Base-by-base conservation (phyloP, 37 sponge, comb jelly and placozoan genomes). In the Diacarnus erythraeanus region DNA sequence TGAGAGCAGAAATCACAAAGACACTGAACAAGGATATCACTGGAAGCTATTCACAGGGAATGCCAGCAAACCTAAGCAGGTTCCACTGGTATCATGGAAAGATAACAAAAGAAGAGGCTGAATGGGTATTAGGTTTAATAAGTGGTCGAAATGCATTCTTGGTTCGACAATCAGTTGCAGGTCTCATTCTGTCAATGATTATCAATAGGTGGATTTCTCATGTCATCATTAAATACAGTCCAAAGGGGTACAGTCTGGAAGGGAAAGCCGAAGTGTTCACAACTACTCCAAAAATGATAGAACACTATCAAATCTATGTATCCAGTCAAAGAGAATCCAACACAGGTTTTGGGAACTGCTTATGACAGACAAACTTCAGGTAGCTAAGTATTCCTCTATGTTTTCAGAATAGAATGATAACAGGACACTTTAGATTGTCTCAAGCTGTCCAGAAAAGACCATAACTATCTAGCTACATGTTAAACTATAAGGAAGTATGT, bases 401-500 rank as follows among this genome's bases (percentile, higher is more conserved):
- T n/a, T n/a, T n/a, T n/a, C n/a, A n/a, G n/a, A n/a, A n/a, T n/a
- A n/a, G n/a, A n/a, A n/a, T n/a, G n/a, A n/a, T n/a, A n/a, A n/a
- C n/a, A n/a, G n/a, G n/a, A n/a, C n/a, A n/a, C n/a, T n/a, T n/a
- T n/a, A n/a, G n/a, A n/a, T n/a, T n/a, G n/a, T n/a, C n/a, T n/a
- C n/a, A n/a, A n/a, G n/a, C n/a, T n/a, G n/a, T n/a, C n/a, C n/a
- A n/a, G n/a, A n/a, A n/a, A n/a, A n/a, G n/a, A n/a, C n/a, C n/a
- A n/a, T n/a, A n/a, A n/a, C n/a, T n/a, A n/a, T n/a, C n/a, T n/a
- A n/a, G n/a, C n/a, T n/a, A n/a, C n/a, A n/a, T n/a, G n/a, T n/a
- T n/a, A n/a, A n/a, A n/a, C n/a, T n/a, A n/a, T n/a, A n/a, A n/a
- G 10, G 65, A 31, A 27, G 92, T 80, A 58, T 82, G 43, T 61